phyloP scores from a whole-genome alignment of 2,888 invertebrate species.

The Orgyia antiqua region DNA sequence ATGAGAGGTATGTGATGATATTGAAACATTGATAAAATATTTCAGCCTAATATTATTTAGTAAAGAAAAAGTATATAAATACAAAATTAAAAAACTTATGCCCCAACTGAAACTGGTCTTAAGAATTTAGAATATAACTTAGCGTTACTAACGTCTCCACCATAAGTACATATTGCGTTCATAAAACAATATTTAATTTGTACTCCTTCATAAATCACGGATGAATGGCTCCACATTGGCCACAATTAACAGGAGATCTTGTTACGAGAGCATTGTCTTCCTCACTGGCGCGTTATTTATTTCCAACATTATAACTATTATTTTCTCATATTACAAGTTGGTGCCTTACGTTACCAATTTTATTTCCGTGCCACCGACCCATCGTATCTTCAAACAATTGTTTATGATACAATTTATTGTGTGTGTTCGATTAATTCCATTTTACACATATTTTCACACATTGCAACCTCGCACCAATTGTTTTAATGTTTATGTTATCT shows the following conservation, averaged over 20 bases:
- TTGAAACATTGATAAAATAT: too few species aligned
- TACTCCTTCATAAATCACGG: constrained; percentile 64
- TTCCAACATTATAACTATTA: constrained; percentile 70
- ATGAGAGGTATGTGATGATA: constrained; percentile 87
- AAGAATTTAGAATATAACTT: too few species aligned
- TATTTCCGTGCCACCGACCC: constrained; percentile 58
- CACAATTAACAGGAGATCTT: constrained; percentile 70
- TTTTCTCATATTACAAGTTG: constrained; percentile 53
- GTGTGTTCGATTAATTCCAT: constrained; percentile 56
- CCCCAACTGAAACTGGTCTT: too few species aligned
- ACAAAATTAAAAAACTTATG: too few species aligned
- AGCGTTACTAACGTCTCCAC: too few species aligned
- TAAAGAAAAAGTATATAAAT: too few species aligned
- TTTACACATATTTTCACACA: constrained; percentile 60
- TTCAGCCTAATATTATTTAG: too few species aligned
- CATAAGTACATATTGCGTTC: too few species aligned
- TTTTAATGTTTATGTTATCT: constrained; percentile 43
- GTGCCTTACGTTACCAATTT: constrained; percentile 54
- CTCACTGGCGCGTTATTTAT: constrained; percentile 63
- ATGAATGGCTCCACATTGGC: constrained; percentile 55
- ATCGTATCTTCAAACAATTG: constrained; percentile 56
- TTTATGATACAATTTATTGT: constrained; percentile 45
- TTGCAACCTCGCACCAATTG: constrained; percentile 32
- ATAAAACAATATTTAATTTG: constrained; percentile 59
- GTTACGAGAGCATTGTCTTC: constrained; percentile 71